Percentiles rank a stretch among this genome's conserved stretches.
Evolutionary conservation across 2,888 invertebrate species (phyloP).

Genomic region (Caenorhabditis imperialis): DNA sequence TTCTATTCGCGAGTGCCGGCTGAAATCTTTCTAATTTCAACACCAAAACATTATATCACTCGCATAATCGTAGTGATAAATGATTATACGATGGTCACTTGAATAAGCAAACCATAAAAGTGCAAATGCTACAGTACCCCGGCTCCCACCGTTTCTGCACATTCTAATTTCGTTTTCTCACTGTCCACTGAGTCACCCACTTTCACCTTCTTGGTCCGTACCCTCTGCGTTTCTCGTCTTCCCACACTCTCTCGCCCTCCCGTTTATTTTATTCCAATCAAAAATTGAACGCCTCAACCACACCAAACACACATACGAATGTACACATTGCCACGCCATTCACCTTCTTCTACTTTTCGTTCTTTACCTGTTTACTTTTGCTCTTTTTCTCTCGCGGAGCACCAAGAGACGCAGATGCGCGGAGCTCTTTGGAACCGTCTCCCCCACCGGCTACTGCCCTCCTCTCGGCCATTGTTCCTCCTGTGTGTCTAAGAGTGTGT

Average conservation of each 20-base stretch:
- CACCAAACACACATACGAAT: not conserved
- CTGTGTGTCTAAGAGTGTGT: constrained; percentile 10
- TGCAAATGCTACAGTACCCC: constrained; percentile 8
- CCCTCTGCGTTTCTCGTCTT: not conserved
- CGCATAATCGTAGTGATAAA: no score
- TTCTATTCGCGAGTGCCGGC: no score
- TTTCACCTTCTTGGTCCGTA: constrained; percentile 19
- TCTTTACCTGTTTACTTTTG: constrained; percentile 42
- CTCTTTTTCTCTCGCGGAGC: constrained; percentile 35
- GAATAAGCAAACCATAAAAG: no score
- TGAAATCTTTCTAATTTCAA: no score
- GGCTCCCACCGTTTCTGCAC: constrained; percentile 18
- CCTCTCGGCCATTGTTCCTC: constrained; percentile 17
- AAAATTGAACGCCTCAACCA: constrained; percentile 25
- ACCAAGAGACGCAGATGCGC: constrained; percentile 6
- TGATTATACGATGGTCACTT: no score
- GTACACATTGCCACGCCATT: constrained; percentile 47
- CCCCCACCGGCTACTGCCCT: constrained; percentile 17
- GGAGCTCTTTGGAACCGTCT: not conserved
- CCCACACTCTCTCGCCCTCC: constrained; percentile 20
- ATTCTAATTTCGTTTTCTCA: constrained; percentile 10
- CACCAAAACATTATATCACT: no score
- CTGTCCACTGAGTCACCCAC: constrained; percentile 32
- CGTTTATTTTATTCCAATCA: constrained; percentile 39
- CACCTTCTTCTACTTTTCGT: constrained; percentile 8